Evolutionary conservation across 1,140 invertebrate genomes (phyloP).

Genomic region (Wasmannia auropunctata): DNA sequence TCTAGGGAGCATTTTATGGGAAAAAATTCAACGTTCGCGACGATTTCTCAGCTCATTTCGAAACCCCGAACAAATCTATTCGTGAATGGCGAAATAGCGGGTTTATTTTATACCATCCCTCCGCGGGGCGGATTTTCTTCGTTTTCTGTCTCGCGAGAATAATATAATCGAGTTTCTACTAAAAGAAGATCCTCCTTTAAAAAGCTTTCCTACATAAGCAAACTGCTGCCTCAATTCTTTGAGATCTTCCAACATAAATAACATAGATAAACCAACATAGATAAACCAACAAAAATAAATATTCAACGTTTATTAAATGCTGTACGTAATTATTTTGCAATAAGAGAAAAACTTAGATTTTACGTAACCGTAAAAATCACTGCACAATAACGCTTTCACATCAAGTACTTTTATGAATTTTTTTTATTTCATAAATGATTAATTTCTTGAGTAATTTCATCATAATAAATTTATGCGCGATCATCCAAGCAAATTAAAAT

Average conservation of each 20-base stretch:
- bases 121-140: conserved; percentile 14
- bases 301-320: background rate
- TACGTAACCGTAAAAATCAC: background rate
- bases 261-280: background rate
- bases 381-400: background rate
- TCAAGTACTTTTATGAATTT: background rate
- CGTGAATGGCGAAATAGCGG: conserved; percentile 61
- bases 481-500: background rate
- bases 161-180: conserved; percentile 47
- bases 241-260: conserved; percentile 10
- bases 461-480: conserved; percentile 5
- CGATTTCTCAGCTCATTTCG: conserved; percentile 73
- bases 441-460: background rate
- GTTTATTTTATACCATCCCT: conserved; percentile 49
- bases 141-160: conserved; percentile 34
- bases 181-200: conserved; percentile 24
- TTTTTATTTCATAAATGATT: background rate
- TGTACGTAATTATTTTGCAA: background rate
- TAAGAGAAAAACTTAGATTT: background rate
- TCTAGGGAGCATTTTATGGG: conserved; percentile 70
- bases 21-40: conserved; percentile 69
- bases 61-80: conserved; percentile 74
- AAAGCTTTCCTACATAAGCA: conserved; percentile 16
- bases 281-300: background rate
- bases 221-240: conserved; percentile 12